Conservation (phyloP, 2,113 vertebrate genomes). For the Parotia lawesii region DNA sequence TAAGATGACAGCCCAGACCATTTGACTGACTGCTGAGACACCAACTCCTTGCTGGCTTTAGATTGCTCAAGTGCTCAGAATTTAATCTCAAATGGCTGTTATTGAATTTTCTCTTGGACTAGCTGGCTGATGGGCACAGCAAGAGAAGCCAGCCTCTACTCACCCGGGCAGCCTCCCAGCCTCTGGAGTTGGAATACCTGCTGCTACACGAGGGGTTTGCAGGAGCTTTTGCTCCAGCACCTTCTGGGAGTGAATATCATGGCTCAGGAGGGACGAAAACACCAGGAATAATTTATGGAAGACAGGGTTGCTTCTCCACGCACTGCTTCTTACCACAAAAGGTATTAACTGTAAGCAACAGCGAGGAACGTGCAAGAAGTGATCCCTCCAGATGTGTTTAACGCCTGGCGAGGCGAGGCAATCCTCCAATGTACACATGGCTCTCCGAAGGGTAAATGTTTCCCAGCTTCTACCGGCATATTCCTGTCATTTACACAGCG, state of each 20-base stretch:
- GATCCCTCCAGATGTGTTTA: slow-evolving; percentile 19
- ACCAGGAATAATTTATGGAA: not conserved
- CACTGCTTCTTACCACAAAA: not conserved
- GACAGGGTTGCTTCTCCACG: not conserved
- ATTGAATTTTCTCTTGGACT: slow-evolving; percentile 9
- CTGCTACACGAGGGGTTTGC: fast-evolving
- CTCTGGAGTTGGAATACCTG: not conserved
- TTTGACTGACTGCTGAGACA: slow-evolving; percentile 57
- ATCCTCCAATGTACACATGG: slow-evolving; percentile 61
- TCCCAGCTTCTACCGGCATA: slow-evolving; percentile 20
- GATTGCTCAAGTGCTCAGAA: slow-evolving; percentile 58
- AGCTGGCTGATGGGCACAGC: not conserved
- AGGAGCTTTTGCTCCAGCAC: not conserved
- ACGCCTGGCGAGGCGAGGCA: not conserved
- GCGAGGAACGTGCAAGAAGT: not conserved
- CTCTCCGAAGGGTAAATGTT: slow-evolving; percentile 60
- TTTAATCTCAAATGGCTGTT: slow-evolving; percentile 63
- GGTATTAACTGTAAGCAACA: not conserved
- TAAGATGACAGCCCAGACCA: slow-evolving; percentile 59
- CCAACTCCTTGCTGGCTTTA: slow-evolving; percentile 52
- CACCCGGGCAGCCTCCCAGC: not conserved
- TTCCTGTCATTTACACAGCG: slow-evolving; percentile 63
- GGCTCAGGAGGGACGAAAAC: not conserved
- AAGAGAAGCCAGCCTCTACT: not conserved
- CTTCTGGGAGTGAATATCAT: not conserved